Base-by-base conservation (phyloP, 2,797 vertebrate species). In the Salmo trutta region DNA sequence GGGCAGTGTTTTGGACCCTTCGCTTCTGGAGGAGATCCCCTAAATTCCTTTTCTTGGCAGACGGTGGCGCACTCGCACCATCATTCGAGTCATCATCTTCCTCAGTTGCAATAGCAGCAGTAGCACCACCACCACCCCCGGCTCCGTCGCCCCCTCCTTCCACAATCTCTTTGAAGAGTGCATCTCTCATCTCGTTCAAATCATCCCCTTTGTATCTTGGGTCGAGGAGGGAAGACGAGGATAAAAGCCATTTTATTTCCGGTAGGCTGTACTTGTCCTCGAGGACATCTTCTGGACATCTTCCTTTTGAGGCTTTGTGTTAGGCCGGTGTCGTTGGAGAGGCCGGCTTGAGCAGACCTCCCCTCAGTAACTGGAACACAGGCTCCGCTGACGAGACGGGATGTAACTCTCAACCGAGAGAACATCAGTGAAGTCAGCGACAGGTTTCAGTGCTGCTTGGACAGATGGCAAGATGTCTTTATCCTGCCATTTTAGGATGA, bases 401-500 rank as follows among this genome's bases (percentile, higher is more conserved):
- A 76, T 59, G 53, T 75, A 75, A 27, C 8, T 52, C 33, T 80
- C 69, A 4, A 51, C 73, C 66, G 73, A 80, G 41, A 82, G 75
- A 41, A 82, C 64, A 78, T 84, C 76, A 0, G 65, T 76, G 78
- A 80, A 84, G 6, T 78, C 74, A 76, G 77, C 74, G 5, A 24
- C 36, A 3, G 65, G 69, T 72, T 77, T 77, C n/a, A 77, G 76
- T 71, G 64, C 53, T 64, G 75, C 79, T 74, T 68, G 71, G 10
- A 74, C 3, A 31, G 71, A 65, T 62, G 74, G 21, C 17, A 54
- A 54, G 14, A 54, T 5, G 14, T 54, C 53, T 41, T 41, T 41
- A 8, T 36, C 36, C 6, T 36, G 36, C 36, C 36, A 36, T 41
- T 41, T 41, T 7, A 41, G 36, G 36, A 41, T 41, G 36, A 77